Evolutionary conservation across 1,140 invertebrate species (phyloP), one percentile per base, ranked within the genome.

Genomic region (Forficula auricularia): DNA sequence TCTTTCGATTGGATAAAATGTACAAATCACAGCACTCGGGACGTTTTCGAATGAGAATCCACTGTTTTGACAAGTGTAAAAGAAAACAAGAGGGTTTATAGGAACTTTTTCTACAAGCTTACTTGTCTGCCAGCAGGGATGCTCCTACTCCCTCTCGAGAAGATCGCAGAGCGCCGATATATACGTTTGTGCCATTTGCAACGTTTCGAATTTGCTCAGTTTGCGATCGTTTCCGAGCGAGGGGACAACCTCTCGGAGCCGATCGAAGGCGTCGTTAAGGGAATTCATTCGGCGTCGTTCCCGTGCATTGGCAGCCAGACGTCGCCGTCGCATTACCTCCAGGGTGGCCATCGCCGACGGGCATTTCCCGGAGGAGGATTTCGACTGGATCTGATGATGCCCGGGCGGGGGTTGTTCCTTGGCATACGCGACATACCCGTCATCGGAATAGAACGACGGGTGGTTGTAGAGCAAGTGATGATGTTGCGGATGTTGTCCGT

Each of bases 161-260:
- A 80, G 58, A 46, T 82, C 77, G 50, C 72, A 68, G 8, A 86
- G 57, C 0, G 80, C 79, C 0, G 69, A 58, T 36, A 88, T 88
- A 54, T 88, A 88, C 10, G 73, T 82, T 53, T 87, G 83, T 0
- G 84, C 84, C 82, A 88, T 85, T 65, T 87, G 82, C 9, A 89
- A 60, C 0, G 84, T 87, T 57, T 89, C 84, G 55, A 80, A 87
- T 59, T 89, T 89, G 50, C 81, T 85, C 3, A 88, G 62, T 55
- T 84, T 82, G 48, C 81, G 72, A 51, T 87, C 79, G 19, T 76
- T 72, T 2, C 78, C 78, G 12, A 81, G 62, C 39, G 70, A 73
- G 0, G 84, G 84, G 13, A 89, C 76, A n/a, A 87, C 82, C 51
- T 80, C 73, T 13, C 84, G 66, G 6, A 88, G 55, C 50, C 72